Evolutionary conservation across 2,797 vertebrate genomes (phyloP).

Genomic region (Erithacus rubecula): DNA sequence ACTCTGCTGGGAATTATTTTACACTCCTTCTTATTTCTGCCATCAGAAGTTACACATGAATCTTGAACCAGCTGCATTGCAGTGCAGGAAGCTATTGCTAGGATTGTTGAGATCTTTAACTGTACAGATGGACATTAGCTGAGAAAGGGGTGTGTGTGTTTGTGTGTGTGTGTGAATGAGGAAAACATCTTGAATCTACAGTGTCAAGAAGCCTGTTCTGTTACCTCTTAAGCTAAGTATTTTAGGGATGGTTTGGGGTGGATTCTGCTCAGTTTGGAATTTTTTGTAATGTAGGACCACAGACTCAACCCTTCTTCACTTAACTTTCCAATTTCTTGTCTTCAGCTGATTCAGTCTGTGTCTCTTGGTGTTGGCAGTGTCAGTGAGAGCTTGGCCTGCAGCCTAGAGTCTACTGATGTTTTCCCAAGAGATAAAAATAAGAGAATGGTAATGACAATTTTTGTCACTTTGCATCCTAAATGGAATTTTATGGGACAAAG

Average conservation of each 20-base stretch:
- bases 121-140: not conserved
- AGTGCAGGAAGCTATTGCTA: not conserved
- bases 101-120: not conserved
- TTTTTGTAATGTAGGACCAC: not conserved
- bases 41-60: not conserved
- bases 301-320: not conserved
- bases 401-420: not conserved
- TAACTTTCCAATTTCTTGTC: not conserved
- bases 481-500: slow-evolving; percentile 47
- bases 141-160: not conserved
- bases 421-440: not conserved
- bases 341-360: not conserved
- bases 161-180: not conserved
- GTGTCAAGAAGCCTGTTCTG: not conserved
- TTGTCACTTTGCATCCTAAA: slow-evolving; percentile 43
- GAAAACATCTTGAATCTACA: not conserved
- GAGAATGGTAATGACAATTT: not conserved
- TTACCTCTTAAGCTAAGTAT: not conserved
- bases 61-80: not conserved
- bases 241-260: not conserved
- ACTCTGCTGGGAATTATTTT: not conserved
- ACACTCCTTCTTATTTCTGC: not conserved
- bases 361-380: not conserved
- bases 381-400: not conserved
- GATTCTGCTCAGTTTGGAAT: not conserved